Conservation (phyloP, 2,888 invertebrate genomes). For the Magallana nippona region DNA sequence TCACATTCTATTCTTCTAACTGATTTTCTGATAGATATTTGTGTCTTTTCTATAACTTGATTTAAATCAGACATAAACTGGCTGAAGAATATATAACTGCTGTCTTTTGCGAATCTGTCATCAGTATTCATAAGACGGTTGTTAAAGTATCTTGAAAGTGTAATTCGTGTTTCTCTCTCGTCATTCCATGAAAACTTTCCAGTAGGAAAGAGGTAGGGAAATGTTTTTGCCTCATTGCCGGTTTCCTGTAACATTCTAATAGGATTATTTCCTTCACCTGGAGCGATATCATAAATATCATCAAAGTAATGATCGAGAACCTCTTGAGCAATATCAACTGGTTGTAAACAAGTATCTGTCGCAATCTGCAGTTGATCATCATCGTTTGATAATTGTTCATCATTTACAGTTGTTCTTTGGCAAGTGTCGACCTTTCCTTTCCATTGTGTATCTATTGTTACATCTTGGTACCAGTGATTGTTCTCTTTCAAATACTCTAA, state of each 20-base stretch:
- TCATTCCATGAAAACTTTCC: conserved; percentile 37
- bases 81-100: conserved; percentile 44
- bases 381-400: not conserved
- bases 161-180: conserved; percentile 36
- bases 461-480: conserved; percentile 34
- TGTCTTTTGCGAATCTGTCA: conserved; percentile 45
- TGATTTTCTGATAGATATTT: conserved; percentile 48
- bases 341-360: conserved; percentile 52
- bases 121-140: conserved; percentile 43
- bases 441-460: not conserved
- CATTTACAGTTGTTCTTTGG: not conserved
- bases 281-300: conserved; percentile 49
- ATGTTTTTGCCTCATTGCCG: conserved; percentile 46
- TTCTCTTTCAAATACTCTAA: conserved; percentile 3
- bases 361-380: conserved; percentile 6
- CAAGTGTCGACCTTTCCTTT: not conserved
- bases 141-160: conserved; percentile 45
- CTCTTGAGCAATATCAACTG: conserved; percentile 48
- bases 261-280: conserved; percentile 49
- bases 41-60: conserved; percentile 37
- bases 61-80: conserved; percentile 50
- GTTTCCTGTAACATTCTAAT: conserved; percentile 40
- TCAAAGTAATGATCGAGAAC: conserved; percentile 45
- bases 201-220: conserved; percentile 48
- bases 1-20: not conserved